Base-by-base conservation (phyloP, 2,797 vertebrate genomes). In the Poeciliopsis gracilis region DNA sequence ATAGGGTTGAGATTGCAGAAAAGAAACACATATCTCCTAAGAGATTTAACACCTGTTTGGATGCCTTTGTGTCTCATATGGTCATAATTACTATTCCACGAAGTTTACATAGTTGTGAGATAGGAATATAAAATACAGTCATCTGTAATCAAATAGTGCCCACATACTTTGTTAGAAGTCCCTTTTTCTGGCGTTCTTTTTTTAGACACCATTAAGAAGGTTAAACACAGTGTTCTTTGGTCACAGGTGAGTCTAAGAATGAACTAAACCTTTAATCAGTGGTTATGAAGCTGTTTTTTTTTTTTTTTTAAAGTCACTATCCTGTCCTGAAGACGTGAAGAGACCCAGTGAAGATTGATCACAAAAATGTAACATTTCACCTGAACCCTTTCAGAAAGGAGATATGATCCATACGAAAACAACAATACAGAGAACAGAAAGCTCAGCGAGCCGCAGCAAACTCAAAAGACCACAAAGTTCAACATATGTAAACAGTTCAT, bases 141-240 rank as follows among this genome's bases (percentile, higher is more conserved):
- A 43, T 67, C 63, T 67, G 63, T 38, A 67, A 11, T 67, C 63
- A 41, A 41, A 38, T 41, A 23, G 18, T 41, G 1, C 9, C 63
- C 63, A 41, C 36, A 67, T 66, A 38, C 18, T 23, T 63, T 61
- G 36, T 70, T 72, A 53, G 38, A 76, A 82, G 85, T 91, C 80
- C 86, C 83, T 86, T 90, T 87, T 89, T 87, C 77, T 82, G 69
- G 47, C 49, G 77, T 36, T 59, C 83, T 89, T 86, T 75, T 75
- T 53, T 46, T 82, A 89, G 82, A 90, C 84, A 81, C 87, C 84
- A 85, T 73, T 43, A 51, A 82, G 83, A 87, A 77, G 36, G 81
- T 85, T 80, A 86, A 91, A 88, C 94, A 95, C 94, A 94, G 94
- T 95, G 93, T 92, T 95, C 94, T 94, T 95, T 95, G 95, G 95